These are phyloP conservation scores for Xyrauchen texanus DNA, from an alignment of 2,113 vertebrate species.

Conservation along the genomic window DNA sequence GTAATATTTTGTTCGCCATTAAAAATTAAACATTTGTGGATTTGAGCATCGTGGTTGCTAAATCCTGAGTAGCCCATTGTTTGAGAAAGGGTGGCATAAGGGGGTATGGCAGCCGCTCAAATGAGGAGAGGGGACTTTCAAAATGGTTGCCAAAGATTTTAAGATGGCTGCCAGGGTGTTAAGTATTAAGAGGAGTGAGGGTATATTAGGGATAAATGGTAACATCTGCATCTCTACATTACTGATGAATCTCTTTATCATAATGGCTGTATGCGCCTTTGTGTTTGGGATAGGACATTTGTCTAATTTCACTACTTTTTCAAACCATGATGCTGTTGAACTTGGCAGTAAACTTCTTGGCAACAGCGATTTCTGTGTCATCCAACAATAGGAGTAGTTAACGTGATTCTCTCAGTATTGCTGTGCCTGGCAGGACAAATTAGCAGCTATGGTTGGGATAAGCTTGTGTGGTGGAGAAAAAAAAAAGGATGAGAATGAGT, in stretches of 20 bases:
- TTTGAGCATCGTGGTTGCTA: conserved; percentile 61
- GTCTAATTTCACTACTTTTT: conserved; percentile 33
- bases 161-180: conserved; percentile 95
- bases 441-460: conserved; percentile 64
- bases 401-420: conserved; percentile 78
- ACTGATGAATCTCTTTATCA: conserved; percentile 69
- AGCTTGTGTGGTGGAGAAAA: conserved; percentile 47
- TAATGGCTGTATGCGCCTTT: conserved; percentile 46
- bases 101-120: conserved; percentile 78
- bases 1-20: conserved; percentile 8
- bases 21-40: conserved; percentile 46
- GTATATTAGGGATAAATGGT: conserved; percentile 52
- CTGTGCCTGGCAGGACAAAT: conserved; percentile 78
- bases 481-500: conserved; percentile 44
- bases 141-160: conserved; percentile 98
- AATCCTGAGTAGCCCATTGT: conserved; percentile 75
- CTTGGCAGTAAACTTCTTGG: conserved; percentile 87
- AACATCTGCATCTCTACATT: conserved; percentile 42
- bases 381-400: conserved; percentile 88
- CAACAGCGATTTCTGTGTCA: conserved; percentile 80
- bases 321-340: conserved; percentile 79
- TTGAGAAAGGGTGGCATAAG: conserved; percentile 71
- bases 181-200: conserved; percentile 52
- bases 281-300: conserved; percentile 37
- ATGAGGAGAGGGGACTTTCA: conserved; percentile 85